Evolutionary conservation across 2,888 invertebrate genomes (phyloP), one percentile per base, ranked within the genome.

Genomic region (Morpho achilles): DNA sequence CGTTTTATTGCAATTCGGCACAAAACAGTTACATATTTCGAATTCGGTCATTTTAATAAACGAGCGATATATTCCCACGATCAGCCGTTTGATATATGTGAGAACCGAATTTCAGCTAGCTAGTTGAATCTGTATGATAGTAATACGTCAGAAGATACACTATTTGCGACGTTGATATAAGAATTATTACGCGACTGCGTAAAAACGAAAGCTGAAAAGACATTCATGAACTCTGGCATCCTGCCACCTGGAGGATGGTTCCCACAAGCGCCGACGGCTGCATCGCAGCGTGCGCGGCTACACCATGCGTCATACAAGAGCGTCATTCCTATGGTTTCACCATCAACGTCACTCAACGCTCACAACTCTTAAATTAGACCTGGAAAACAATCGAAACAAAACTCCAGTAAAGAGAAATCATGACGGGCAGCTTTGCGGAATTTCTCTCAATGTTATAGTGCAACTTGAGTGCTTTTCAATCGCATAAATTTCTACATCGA

Each of bases 201-300:
- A 45, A 7, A 8, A 7, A 16, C 74, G 71, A 74, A 73, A 71
- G 75, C 61, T 73, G 66, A 71, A 76, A 78, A 77, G 75, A 77
- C 72, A 72, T 75, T 78, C 74, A 80, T 81, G 79, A 77, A 64
- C 69, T 74, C 75, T 87, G 87, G 87, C 87, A 77, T 69, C 64
- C 69, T 81, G 87, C 86, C 87, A 87, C 79, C 76, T 70, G 60
- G 70, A 77, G 77, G 81, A 79, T 75, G 77, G 82, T 85, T 84
- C 84, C 84, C 82, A 77, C 77, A 82, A 83, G 65, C 76, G 78
- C 74, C 77, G 75, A 77, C 77, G 81, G 75, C 77, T 77, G 82
- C 80, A 83, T 81, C 77, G 80, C 81, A 80, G 70, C 78, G 75
- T 79, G 78, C 80, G 76, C 71, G 74, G 69, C 71, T 77, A 73